Evolutionary conservation across 2,888 invertebrate genomes (phyloP), one percentile per base, ranked within the genome.

Genomic region (Aquatica leii): DNA sequence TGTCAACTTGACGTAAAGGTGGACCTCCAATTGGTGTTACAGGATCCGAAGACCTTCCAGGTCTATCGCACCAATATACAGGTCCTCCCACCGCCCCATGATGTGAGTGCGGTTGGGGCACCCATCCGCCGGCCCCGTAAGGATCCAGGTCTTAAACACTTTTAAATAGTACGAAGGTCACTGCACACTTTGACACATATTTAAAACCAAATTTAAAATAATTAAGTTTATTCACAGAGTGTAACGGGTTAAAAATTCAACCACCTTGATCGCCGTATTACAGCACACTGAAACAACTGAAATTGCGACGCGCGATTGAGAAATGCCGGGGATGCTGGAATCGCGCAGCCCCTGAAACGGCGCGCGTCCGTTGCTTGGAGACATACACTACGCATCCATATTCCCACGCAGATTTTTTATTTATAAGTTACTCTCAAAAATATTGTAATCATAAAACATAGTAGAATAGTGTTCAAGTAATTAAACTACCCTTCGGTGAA

Each of bases 1-100:
- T 83, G 81, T 84, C 82, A 76, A 83, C 73, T 78, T 77, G 73
- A 81, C 85, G 71, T 81, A 83, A 73, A 80, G 80, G 74, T 82
- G 76, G 74, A 8, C 78, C 78, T 24, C 77, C 78, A 81, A 81
- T 83, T 74, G 79, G 85, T 78, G 80, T 83, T 76, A 81, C 86
- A 81, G 77, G 85, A 79, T 84, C 79, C 80, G 84, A 76, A 72
- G 82, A 80, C 77, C 82, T 71, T 53, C 81, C 81, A n/a, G 80
- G 79, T 51, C 80, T 66, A 37, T 77, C 77, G 67, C 77, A 80
- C 77, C 78, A 78, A 70, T 78, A 78, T 62, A 75, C 70, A 65
- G 65, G 76, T 67, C 72, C 75, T 63, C 74, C 75, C 74, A 74
- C 73, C 70, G 75, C 75, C 70, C 75, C 75, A 67, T 71, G 72